Percentiles rank a stretch among this genome's conserved stretches.
phyloP scores from a whole-genome alignment of 2,797 vertebrate species.

The Micropoecilia bifurca region DNA sequence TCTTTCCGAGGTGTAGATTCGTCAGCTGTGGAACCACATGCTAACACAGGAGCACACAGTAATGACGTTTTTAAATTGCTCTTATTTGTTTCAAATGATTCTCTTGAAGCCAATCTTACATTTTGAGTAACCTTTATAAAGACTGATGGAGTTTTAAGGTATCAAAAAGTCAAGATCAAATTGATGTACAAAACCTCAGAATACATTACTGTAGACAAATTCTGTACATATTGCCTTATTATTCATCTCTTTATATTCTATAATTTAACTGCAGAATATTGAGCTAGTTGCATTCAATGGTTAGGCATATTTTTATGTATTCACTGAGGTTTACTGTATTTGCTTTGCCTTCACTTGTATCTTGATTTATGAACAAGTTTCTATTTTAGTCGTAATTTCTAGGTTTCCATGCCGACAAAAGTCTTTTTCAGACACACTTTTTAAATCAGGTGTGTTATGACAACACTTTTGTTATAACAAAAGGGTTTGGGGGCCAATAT shows the following conservation, averaged over 20 bases:
- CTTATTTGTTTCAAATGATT: background rate
- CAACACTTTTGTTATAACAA: background rate
- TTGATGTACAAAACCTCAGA: background rate
- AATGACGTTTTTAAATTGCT: background rate
- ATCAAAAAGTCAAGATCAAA: background rate
- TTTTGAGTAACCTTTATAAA: background rate
- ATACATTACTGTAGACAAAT: background rate
- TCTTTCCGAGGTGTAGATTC: background rate
- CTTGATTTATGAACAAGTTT: background rate
- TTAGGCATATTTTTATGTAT: background rate
- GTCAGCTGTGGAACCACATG: background rate
- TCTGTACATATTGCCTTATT: background rate
- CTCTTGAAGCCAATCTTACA: background rate
- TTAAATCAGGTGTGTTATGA: too few relatives aligned
- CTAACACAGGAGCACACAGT: background rate
- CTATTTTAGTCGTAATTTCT: background rate
- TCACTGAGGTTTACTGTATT: background rate
- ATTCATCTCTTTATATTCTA: background rate
- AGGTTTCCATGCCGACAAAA: background rate
- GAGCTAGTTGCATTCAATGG: background rate
- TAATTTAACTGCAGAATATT: background rate
- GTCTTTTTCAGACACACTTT: background rate
- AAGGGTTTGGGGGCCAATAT: background rate
- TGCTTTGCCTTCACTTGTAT: background rate
- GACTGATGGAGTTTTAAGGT: background rate